phyloP scores from a whole-genome alignment of 2,113 vertebrate genomes.

The Mus spicilegus region DNA sequence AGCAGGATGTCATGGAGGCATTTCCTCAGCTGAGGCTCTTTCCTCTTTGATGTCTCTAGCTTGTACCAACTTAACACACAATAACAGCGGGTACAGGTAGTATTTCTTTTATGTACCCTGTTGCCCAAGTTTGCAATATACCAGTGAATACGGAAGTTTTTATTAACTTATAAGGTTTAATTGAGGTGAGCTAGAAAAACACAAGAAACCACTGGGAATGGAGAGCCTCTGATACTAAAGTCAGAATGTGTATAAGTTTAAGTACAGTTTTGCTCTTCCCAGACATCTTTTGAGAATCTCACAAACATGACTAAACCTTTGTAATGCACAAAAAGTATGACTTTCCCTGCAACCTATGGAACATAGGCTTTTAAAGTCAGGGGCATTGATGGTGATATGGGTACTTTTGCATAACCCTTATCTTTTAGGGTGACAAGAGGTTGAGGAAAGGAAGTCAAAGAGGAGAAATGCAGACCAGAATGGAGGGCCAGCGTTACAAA shows the following conservation, averaged over 20 bases:
- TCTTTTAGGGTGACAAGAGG: no score
- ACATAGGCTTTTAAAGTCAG: no score
- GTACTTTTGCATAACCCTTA: background rate
- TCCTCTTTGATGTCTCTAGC: no score
- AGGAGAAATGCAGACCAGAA: background rate
- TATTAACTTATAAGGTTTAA: background rate
- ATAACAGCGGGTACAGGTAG: no score
- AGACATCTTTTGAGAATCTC: background rate
- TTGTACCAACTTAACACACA: no score
- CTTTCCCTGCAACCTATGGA: background rate
- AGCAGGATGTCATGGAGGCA: no score
- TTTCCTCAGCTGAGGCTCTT: no score
- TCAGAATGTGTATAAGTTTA: background rate
- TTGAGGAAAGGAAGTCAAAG: background rate
- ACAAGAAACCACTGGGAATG: background rate
- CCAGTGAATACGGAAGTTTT: background rate
- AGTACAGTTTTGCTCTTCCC: background rate
- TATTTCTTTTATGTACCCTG: background rate
- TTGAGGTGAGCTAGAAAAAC: no score
- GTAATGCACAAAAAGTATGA: background rate
- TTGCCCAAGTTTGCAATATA: background rate
- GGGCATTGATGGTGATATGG: background rate
- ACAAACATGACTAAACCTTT: background rate
- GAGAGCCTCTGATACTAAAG: background rate
- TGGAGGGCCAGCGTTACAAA: background rate